Conservation (phyloP, 2,888 invertebrate species). For the Eucriotettix oculatus region DNA sequence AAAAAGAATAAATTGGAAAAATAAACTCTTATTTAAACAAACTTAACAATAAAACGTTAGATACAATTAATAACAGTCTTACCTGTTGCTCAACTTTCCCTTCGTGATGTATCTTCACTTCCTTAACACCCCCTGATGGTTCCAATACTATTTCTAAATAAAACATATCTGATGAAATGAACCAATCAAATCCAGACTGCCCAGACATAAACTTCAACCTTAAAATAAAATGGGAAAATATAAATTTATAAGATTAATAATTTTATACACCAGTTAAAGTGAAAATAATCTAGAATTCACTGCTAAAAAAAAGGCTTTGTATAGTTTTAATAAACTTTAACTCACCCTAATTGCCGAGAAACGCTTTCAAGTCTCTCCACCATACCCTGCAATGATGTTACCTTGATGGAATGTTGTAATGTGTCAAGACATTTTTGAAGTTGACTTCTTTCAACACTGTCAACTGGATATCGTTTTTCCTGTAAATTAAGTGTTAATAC, state of each 20-base stretch:
- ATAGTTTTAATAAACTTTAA: too few species aligned
- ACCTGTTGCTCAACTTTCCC: constrained; percentile 48
- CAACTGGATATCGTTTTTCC: constrained; percentile 81
- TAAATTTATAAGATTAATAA: background rate
- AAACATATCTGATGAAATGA: constrained; percentile 93
- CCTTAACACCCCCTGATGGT: constrained; percentile 64
- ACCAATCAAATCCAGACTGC: constrained; percentile 61
- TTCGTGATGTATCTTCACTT: constrained; percentile 85
- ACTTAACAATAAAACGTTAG: too few species aligned
- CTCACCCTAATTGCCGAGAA: constrained; percentile 63
- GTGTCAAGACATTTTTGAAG: constrained; percentile 83
- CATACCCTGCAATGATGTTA: constrained; percentile 77
- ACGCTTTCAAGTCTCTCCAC: constrained; percentile 83
- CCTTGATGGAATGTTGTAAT: constrained; percentile 85
- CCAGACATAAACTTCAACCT: constrained; percentile 78
- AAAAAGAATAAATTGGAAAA: too few species aligned
- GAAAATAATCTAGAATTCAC: background rate
- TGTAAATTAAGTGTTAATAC: constrained; percentile 22
- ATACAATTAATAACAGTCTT: background rate
- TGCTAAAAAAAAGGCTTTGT: too few species aligned
- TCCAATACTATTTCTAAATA: constrained; percentile 83
- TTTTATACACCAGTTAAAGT: too few species aligned
- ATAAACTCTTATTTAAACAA: too few species aligned
- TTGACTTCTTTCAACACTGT: constrained; percentile 67
- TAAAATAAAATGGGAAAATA: constrained; percentile 11